These are phyloP conservation scores for Dromiciops gliroides DNA, from an alignment of 2,113 vertebrate species.

Conservation along the genomic window DNA sequence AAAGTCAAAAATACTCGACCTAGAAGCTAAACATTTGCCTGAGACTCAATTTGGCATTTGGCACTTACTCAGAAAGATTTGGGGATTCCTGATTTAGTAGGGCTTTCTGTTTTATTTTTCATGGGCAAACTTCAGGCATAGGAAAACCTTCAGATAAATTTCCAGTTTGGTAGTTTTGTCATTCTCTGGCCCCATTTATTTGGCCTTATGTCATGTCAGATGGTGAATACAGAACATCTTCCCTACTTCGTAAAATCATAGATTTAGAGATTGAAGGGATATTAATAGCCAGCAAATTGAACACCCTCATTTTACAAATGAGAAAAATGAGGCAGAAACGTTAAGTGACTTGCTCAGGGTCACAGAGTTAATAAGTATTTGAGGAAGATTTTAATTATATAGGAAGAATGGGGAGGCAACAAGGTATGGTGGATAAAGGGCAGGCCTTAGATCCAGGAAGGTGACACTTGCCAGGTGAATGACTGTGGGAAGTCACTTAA, in stretches of 20 bases:
- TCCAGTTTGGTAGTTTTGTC: background rate
- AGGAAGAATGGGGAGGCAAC: background rate
- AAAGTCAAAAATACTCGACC: background rate
- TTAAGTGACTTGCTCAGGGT: slow-evolving; percentile 8
- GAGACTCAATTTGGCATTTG: slow-evolving; percentile 29
- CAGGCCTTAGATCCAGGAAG: background rate
- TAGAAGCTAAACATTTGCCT: slow-evolving; percentile 28
- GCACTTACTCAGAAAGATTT: slow-evolving; percentile 22
- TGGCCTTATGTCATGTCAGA: slow-evolving; percentile 1
- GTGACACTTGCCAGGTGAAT: background rate
- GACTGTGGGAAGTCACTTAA: background rate
- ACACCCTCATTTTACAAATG: slow-evolving; percentile 7
- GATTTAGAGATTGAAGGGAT: background rate
- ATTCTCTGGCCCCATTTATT: background rate
- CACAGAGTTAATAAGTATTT: background rate
- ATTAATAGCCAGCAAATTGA: background rate
- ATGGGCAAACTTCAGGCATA: background rate
- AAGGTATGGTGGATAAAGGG: background rate
- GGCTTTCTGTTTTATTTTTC: slow-evolving; percentile 1
- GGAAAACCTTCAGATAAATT: background rate
- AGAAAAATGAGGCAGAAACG: background rate
- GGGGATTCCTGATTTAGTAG: background rate
- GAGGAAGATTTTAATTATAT: background rate
- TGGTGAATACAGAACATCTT: background rate
- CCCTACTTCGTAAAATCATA: background rate